A percentile compares a stretch with the other conserved stretches of the same genome.
These are phyloP conservation scores for Brachypteracias leptosomus DNA, from an alignment of 2,113 vertebrate genomes.

Conservation along the genomic window DNA sequence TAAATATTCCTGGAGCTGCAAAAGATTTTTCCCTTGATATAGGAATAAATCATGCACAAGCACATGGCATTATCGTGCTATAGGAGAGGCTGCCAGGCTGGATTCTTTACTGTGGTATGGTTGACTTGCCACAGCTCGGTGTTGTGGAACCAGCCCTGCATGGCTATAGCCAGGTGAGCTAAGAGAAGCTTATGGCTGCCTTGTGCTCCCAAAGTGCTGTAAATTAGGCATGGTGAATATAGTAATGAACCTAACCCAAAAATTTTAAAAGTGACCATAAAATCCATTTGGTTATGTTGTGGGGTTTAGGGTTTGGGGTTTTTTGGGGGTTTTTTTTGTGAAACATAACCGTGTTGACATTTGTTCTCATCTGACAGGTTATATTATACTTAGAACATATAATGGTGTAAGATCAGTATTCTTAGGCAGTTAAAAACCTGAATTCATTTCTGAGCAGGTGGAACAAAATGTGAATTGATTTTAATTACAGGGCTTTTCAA, in stretches of 20 bases:
- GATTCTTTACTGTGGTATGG: neutral
- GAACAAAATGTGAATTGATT: neutral
- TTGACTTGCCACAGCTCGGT: neutral
- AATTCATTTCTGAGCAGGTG: neutral
- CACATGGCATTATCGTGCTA: neutral
- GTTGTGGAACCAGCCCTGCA: neutral
- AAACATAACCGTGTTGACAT: neutral
- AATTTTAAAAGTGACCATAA: neutral
- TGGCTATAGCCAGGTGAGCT: neutral
- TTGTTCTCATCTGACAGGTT: neutral
- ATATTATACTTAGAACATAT: neutral
- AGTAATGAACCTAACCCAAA: neutral
- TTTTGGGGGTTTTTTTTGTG: neutral
- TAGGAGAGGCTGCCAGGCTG: neutral
- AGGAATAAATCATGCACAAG: neutral
- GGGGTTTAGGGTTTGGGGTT: neutral
- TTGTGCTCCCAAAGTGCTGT: neutral
- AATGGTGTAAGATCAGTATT: neutral
- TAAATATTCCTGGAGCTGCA: neutral
- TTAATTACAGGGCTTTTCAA: neutral
- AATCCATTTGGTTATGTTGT: neutral
- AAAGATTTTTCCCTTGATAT: neutral
- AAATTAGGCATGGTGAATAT: neutral
- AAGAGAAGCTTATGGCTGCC: neutral
- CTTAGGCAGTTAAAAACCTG: neutral